Percentiles rank a stretch among this genome's conserved stretches.
These are phyloP conservation scores for Irena cyanogastra DNA, from an alignment of 2,113 vertebrate genomes.

Conservation along the genomic window DNA sequence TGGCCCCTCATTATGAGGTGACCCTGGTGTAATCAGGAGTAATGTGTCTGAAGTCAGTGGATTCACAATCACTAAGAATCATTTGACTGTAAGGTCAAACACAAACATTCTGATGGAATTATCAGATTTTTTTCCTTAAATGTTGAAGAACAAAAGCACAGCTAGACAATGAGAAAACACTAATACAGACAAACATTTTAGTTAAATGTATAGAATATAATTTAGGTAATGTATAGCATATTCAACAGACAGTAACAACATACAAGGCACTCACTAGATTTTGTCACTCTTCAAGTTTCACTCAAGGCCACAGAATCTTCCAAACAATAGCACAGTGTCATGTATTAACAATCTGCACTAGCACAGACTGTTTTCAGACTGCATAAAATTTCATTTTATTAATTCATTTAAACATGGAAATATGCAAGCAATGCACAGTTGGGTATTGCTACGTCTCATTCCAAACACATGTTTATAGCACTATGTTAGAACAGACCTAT, in stretches of 20 bases:
- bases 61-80: constrained; percentile 11
- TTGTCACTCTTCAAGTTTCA: background rate
- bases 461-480: background rate
- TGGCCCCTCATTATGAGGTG: background rate
- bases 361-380: background rate
- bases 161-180: background rate
- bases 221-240: background rate
- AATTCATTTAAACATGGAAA: background rate
- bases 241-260: background rate
- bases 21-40: constrained; percentile 22
- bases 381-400: background rate
- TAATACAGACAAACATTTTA: background rate
- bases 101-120: background rate
- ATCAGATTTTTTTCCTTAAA: background rate
- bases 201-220: background rate
- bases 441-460: background rate
- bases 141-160: background rate
- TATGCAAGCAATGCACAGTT: background rate
- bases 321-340: background rate
- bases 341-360: background rate
- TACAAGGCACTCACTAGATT: background rate
- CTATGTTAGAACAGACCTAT: background rate
- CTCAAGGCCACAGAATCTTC: background rate
- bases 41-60: constrained; percentile 31
- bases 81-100: background rate